Conservation (phyloP, 1,140 invertebrate species). For the Drosophila kanapiae region DNA sequence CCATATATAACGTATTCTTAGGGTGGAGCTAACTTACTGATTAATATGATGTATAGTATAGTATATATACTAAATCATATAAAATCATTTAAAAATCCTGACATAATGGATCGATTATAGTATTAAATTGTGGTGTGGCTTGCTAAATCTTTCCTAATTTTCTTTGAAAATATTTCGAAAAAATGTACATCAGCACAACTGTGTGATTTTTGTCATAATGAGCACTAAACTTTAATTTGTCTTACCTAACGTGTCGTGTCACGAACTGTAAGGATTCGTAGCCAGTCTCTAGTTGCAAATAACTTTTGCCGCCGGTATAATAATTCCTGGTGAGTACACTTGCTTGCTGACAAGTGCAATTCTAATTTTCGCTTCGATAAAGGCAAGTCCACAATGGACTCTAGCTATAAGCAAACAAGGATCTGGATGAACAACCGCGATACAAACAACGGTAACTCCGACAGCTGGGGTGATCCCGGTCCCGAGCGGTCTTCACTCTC, state of each 20-base stretch:
- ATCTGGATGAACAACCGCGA: not conserved
- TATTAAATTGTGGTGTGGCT: too few relatives aligned
- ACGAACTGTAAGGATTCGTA: not conserved
- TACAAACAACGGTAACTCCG: not conserved
- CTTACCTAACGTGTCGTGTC: not conserved
- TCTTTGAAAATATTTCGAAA: too few relatives aligned
- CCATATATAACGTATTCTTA: too few relatives aligned
- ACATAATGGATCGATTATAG: too few relatives aligned
- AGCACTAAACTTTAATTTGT: not conserved
- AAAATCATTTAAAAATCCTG: too few relatives aligned
- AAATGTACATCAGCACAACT: too few relatives aligned
- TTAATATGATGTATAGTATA: too few relatives aligned
- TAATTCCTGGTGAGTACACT: not conserved
- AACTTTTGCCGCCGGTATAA: not conserved
- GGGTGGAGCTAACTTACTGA: too few relatives aligned
- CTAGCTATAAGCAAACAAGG: not conserved
- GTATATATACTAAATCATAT: too few relatives aligned
- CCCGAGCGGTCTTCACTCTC: not conserved
- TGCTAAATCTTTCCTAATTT: too few relatives aligned
- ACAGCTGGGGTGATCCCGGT: not conserved
- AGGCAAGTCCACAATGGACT: not conserved
- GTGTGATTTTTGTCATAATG: not conserved
- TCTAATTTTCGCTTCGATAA: not conserved
- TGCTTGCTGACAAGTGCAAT: not conserved
- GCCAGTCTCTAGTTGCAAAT: not conserved